phyloP scores from a whole-genome alignment of 2,797 vertebrate species.

The Acanthurus lineatus region DNA sequence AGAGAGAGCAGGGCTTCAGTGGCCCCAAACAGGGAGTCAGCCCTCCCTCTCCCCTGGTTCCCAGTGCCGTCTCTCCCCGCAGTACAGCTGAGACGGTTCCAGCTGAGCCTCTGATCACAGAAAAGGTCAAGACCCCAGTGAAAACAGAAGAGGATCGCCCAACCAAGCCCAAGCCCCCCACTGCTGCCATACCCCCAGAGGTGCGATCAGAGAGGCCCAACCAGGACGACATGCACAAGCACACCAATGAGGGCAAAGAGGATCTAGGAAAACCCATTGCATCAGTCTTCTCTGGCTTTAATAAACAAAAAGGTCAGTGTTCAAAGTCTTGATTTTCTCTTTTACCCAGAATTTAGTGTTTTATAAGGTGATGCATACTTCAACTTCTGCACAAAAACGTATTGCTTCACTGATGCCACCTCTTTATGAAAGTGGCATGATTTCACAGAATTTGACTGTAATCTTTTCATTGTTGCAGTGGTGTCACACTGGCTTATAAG shows the following conservation, averaged over 20 bases:
- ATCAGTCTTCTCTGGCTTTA: constrained; percentile 81
- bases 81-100: constrained; percentile 60
- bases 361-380: not conserved
- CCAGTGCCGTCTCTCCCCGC: constrained; percentile 67
- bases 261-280: constrained; percentile 71
- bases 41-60: constrained; percentile 78
- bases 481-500: constrained; percentile 29
- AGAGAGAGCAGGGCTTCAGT: constrained; percentile 92
- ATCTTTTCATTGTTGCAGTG: constrained; percentile 39
- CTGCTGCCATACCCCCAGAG: constrained; percentile 82
- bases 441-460: constrained; percentile 35
- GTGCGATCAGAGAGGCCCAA: constrained; percentile 76
- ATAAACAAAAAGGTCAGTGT: constrained; percentile 93
- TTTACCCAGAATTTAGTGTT: not conserved
- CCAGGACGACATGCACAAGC: constrained; percentile 77
- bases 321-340: not conserved
- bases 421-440: not conserved
- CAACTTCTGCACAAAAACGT: not conserved
- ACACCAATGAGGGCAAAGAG: constrained; percentile 73
- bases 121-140: constrained; percentile 72
- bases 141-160: constrained; percentile 77
- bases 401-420: not conserved
- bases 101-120: constrained; percentile 68
- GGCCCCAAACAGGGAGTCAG: constrained; percentile 87
- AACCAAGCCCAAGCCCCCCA: constrained; percentile 82